A percentile compares a stretch with the other conserved stretches of the same genome.
phyloP scores from a whole-genome alignment of 2,888 invertebrate species.

The Allolobophora icterica region DNA sequence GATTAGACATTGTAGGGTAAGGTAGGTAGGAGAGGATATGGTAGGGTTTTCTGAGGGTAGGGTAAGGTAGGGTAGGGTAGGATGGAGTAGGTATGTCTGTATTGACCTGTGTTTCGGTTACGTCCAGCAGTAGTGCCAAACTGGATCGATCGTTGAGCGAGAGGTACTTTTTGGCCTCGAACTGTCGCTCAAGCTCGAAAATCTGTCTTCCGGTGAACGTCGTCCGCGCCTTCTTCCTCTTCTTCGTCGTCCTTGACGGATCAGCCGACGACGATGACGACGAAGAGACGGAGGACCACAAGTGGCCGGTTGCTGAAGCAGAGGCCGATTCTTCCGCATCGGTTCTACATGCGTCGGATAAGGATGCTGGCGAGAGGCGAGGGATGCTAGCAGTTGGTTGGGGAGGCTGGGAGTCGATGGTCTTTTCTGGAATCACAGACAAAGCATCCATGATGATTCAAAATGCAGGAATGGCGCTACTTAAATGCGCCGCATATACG shows the following conservation, averaged over 20 bases:
- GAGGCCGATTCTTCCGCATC: background rate
- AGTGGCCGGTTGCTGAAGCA: background rate
- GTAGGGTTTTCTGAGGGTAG: too few relatives aligned
- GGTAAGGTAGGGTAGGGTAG: too few relatives aligned
- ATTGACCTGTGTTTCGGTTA: constrained; percentile 91
- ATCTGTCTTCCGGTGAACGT: constrained; percentile 95
- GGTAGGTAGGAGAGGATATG: too few relatives aligned
- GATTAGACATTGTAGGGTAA: too few relatives aligned
- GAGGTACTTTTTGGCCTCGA: constrained; percentile 92
- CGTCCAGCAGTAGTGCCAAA: constrained; percentile 89
- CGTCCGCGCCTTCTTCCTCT: constrained; percentile 81
- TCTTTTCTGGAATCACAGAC: background rate
- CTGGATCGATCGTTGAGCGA: constrained; percentile 92
- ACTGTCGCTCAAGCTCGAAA: constrained; percentile 93
- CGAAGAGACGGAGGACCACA: background rate
- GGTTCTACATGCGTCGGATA: background rate
- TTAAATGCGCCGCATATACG: too few relatives aligned
- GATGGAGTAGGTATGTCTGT: background rate
- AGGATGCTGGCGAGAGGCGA: background rate
- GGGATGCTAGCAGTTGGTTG: background rate
- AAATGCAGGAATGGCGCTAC: background rate
- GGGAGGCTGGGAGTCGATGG: background rate
- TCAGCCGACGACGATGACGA: background rate
- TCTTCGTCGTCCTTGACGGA: constrained; percentile 42
- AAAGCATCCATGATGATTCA: background rate